These are phyloP conservation scores for Temnothorax curvispinosus DNA, from an alignment of 1,140 invertebrate genomes.

Conservation along the genomic window DNA sequence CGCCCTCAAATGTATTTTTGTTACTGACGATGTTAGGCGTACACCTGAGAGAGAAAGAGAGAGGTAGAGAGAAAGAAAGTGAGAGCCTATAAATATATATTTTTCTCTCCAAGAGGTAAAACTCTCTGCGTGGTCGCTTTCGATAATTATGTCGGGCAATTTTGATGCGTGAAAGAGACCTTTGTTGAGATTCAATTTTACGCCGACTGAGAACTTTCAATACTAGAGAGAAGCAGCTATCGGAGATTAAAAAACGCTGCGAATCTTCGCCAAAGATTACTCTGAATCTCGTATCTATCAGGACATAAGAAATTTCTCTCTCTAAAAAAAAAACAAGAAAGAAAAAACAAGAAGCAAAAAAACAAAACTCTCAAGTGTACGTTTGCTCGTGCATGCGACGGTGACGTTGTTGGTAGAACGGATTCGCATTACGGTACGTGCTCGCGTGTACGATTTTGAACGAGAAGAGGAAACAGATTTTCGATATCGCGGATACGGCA, in stretches of 20 bases:
- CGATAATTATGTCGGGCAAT: neutral
- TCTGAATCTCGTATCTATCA: neutral
- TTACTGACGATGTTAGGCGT: constrained; percentile 16
- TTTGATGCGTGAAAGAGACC: constrained; percentile 9
- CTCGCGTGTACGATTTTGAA: constrained; percentile 3
- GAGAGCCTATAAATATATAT: constrained; percentile 1
- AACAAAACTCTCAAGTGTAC: constrained; percentile 17
- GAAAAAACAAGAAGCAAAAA: neutral
- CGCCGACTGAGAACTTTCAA: neutral
- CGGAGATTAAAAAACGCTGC: constrained; percentile 1
- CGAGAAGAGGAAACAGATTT: constrained; percentile 1
- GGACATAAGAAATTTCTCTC: neutral
- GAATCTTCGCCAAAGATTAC: neutral
- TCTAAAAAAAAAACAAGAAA: neutral
- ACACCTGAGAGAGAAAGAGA: neutral
- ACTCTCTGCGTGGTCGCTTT: neutral
- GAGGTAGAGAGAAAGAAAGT: neutral
- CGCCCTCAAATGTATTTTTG: constrained; percentile 36
- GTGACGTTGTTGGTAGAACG: constrained; percentile 37
- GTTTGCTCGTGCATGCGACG: constrained; percentile 10
- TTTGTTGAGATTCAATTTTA: constrained; percentile 1
- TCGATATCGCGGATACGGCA: constrained; percentile 13
- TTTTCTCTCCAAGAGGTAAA: neutral
- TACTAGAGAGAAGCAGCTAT: neutral
- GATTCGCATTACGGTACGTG: constrained; percentile 27